Conservation (phyloP, 2,888 invertebrate genomes). For the Drosophila heteroneura region DNA sequence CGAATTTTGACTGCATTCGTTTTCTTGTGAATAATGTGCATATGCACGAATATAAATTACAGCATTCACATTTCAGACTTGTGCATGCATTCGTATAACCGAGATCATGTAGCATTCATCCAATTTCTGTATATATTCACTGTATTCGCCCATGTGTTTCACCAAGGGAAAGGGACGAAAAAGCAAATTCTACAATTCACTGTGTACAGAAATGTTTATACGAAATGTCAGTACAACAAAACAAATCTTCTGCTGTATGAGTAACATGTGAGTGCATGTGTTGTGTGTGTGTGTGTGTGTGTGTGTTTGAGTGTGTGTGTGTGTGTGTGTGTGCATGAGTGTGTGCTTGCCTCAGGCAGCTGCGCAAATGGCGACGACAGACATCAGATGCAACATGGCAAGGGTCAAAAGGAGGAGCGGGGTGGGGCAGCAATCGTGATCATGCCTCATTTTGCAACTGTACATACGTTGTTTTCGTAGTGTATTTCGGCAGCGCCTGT, state of each 20-base stretch:
- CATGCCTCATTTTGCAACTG: constrained; percentile 65
- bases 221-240: constrained; percentile 66
- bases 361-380: constrained; percentile 79
- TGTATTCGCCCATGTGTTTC: constrained; percentile 42
- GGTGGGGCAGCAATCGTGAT: not conserved
- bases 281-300: not conserved
- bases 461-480: constrained; percentile 70
- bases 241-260: constrained; percentile 30
- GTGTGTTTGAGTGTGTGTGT: not conserved
- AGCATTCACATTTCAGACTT: constrained; percentile 9
- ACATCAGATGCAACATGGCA: constrained; percentile 64
- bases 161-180: constrained; percentile 24
- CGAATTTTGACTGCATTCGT: constrained; percentile 2
- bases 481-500: constrained; percentile 81
- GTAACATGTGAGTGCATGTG: constrained; percentile 18
- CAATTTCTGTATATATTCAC: constrained; percentile 28
- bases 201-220: constrained; percentile 70
- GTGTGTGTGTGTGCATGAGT: constrained; percentile 13
- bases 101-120: constrained; percentile 40
- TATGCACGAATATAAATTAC: constrained; percentile 14
- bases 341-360: constrained; percentile 53
- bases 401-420: not conserved
- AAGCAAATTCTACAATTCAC: constrained; percentile 41
- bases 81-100: not conserved
- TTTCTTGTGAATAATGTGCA: not conserved